Evolutionary conservation across 2,888 invertebrate species (phyloP).

Genomic region (Melanargia galathea): DNA sequence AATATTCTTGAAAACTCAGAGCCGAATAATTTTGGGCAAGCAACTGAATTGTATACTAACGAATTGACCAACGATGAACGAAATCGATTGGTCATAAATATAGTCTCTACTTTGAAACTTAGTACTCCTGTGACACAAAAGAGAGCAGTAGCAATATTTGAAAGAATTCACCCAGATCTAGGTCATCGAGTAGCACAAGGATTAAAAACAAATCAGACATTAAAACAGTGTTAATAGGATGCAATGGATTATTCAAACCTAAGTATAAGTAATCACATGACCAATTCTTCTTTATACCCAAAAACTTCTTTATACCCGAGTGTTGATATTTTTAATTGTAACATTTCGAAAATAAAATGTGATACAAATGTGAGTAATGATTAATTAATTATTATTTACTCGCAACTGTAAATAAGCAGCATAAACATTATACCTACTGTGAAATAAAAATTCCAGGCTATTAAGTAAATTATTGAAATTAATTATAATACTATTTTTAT

Average conservation of each 20-base stretch:
- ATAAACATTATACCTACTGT: too few relatives aligned
- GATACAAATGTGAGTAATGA: too few relatives aligned
- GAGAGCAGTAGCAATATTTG: slow-evolving; percentile 88
- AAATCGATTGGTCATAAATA: slow-evolving; percentile 88
- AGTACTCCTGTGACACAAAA: slow-evolving; percentile 84
- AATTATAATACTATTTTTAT: too few relatives aligned
- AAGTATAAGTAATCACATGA: too few relatives aligned
- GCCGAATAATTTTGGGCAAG: slow-evolving; percentile 70
- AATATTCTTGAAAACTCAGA: slow-evolving; percentile 61
- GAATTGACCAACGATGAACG: slow-evolving; percentile 87
- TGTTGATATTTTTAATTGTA: too few relatives aligned
- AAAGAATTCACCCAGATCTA: slow-evolving; percentile 88
- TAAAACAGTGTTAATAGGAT: not conserved
- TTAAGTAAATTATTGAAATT: too few relatives aligned
- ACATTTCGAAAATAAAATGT: too few relatives aligned
- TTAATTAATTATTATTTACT: too few relatives aligned
- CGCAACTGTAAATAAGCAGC: too few relatives aligned
- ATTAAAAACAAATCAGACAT: slow-evolving; percentile 47
- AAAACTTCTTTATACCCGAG: too few relatives aligned
- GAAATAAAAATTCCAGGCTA: too few relatives aligned
- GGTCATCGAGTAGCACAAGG: slow-evolving; percentile 75
- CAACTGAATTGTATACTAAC: slow-evolving; percentile 88
- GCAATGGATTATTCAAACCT: not conserved
- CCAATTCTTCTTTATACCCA: too few relatives aligned
- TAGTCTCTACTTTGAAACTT: slow-evolving; percentile 87